These are phyloP conservation scores for Bradysia coprophila DNA, from an alignment of 1,140 invertebrate species.

Conservation along the genomic window DNA sequence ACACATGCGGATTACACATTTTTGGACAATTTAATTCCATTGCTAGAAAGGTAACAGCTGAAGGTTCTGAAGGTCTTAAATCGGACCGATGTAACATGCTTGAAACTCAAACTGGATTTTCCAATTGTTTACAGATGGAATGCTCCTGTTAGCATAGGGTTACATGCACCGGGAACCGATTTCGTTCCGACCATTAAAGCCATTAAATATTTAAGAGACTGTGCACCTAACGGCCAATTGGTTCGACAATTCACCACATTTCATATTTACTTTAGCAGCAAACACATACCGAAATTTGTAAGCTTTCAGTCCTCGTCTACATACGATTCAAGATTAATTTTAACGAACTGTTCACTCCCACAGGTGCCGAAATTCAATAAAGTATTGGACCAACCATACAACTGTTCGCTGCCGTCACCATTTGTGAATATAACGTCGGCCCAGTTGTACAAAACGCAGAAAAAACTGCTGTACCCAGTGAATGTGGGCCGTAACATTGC, in stretches of 20 bases:
- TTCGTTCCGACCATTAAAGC: constrained; percentile 41
- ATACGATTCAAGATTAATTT: not conserved
- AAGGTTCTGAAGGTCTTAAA: no score
- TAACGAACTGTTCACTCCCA: constrained; percentile 15
- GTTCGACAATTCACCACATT: constrained; percentile 62
- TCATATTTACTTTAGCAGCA: constrained; percentile 70
- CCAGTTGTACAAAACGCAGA: constrained; percentile 57
- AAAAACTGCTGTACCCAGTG: constrained; percentile 68
- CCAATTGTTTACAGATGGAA: no score
- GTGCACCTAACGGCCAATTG: constrained; percentile 35
- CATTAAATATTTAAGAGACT: constrained; percentile 48
- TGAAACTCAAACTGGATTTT: no score
- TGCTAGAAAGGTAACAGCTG: constrained; percentile 41
- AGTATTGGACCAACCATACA: constrained; percentile 38
- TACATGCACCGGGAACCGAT: constrained; percentile 57
- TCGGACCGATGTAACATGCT: no score
- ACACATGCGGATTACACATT: constrained; percentile 85
- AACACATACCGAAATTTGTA: constrained; percentile 60
- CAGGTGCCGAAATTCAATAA: constrained; percentile 44
- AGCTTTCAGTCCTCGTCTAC: constrained; percentile 11
- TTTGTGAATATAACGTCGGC: constrained; percentile 42
- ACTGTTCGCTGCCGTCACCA: constrained; percentile 46
- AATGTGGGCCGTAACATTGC: constrained; percentile 77
- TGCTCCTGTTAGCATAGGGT: constrained; percentile 49
- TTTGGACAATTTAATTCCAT: constrained; percentile 69